A percentile compares a stretch with the other conserved stretches of the same genome.
phyloP scores from a whole-genome alignment of 37 sponge, comb jelly and placozoan species.

The Halichondria panicea region DNA sequence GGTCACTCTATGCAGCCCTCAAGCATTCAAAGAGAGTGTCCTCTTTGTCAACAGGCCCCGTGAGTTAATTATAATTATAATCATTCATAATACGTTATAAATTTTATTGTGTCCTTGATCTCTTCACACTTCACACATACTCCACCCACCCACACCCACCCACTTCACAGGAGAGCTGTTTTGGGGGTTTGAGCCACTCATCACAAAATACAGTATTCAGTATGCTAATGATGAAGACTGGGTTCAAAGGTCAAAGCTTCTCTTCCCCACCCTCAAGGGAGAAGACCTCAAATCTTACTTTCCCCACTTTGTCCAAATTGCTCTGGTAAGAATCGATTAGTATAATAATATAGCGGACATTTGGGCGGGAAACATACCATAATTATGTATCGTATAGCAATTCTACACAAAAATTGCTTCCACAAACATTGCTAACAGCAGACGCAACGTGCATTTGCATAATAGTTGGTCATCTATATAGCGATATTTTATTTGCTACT shows the following conservation, averaged over 20 bases:
- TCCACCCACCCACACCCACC: too few relatives aligned
- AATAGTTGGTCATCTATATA: too few relatives aligned
- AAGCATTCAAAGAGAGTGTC: constrained; percentile 65
- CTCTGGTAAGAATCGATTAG: constrained; percentile 32
- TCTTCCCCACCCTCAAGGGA: constrained; percentile 42
- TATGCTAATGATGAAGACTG: constrained; percentile 61
- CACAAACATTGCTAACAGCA: too few relatives aligned
- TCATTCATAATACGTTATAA: too few relatives aligned
- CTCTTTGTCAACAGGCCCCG: constrained; percentile 77
- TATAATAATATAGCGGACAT: too few relatives aligned
- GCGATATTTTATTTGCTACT: too few relatives aligned
- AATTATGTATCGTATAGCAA: too few relatives aligned
- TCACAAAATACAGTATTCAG: constrained; percentile 52
- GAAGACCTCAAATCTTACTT: constrained; percentile 44
- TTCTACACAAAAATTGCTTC: too few relatives aligned
- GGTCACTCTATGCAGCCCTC: constrained; percentile 82
- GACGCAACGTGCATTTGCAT: too few relatives aligned
- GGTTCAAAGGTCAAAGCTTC: constrained; percentile 17
- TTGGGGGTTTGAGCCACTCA: constrained; percentile 48
- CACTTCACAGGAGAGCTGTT: constrained; percentile 28
- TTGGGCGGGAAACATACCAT: too few relatives aligned
- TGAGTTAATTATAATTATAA: constrained; percentile 24
- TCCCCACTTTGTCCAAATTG: constrained; percentile 47
- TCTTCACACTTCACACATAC: too few relatives aligned
- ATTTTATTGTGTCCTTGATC: too few relatives aligned